These are phyloP conservation scores for Drosophila bipectinata DNA, from an alignment of 1,140 invertebrate species.

Conservation along the genomic window DNA sequence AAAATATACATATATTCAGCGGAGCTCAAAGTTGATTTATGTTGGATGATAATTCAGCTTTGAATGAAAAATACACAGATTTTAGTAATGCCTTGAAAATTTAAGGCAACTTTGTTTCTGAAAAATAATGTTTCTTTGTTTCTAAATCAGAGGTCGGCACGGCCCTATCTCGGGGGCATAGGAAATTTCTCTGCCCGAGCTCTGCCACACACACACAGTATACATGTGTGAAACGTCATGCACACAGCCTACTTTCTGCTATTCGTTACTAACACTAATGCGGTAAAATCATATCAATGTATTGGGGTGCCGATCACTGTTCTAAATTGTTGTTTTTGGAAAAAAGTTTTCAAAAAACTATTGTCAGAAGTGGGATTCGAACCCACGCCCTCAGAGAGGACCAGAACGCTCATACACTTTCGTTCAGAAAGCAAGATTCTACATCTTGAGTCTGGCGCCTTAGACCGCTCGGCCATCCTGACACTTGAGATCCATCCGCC, in stretches of 20 bases:
- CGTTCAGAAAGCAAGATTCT: conserved; percentile 35
- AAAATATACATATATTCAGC: background rate
- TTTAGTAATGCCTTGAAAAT: background rate
- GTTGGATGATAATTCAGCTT: background rate
- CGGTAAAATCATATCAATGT: too few relatives aligned
- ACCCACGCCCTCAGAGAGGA: conserved; percentile 94
- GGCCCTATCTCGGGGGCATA: too few relatives aligned
- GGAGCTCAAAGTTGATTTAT: background rate
- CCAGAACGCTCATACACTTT: conserved; percentile 87
- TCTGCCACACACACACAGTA: too few relatives aligned
- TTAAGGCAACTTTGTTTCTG: background rate
- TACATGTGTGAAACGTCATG: too few relatives aligned
- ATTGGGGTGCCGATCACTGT: too few relatives aligned
- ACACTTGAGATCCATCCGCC: conserved; percentile 63
- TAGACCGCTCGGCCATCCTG: conserved; percentile 89
- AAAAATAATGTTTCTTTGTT: background rate
- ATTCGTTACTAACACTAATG: too few relatives aligned
- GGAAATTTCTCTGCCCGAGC: too few relatives aligned
- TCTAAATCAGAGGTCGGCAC: too few relatives aligned
- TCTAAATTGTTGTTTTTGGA: too few relatives aligned
- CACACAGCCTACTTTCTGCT: too few relatives aligned
- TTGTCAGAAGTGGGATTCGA: conserved; percentile 92
- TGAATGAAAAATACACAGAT: background rate
- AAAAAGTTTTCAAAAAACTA: background rate
- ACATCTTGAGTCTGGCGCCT: conserved; percentile 88